Evolutionary conservation across 2,888 invertebrate genomes (phyloP).

Genomic region (Mesorhabditis spiculigera): DNA sequence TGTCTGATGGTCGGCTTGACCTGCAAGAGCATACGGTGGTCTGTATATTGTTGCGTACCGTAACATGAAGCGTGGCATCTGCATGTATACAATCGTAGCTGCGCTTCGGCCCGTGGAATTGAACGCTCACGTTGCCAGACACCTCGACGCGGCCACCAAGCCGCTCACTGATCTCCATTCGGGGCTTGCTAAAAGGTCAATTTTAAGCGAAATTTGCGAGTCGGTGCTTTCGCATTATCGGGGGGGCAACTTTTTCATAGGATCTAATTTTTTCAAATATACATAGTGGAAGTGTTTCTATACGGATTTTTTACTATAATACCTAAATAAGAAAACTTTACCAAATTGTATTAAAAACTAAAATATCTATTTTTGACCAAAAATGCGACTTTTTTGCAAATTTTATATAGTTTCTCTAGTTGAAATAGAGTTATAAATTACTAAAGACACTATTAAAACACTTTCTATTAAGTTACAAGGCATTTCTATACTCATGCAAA

Average conservation of each 20-base stretch:
- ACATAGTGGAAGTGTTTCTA: too few species aligned
- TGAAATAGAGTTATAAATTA: too few species aligned
- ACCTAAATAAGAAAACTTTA: background rate
- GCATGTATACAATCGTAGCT: slow-evolving; percentile 48
- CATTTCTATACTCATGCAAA: too few species aligned
- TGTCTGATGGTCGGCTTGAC: slow-evolving; percentile 52
- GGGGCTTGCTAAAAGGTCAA: slow-evolving; percentile 39
- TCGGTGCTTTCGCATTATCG: too few species aligned
- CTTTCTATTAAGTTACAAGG: too few species aligned
- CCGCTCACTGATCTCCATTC: slow-evolving; percentile 43
- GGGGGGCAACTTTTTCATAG: too few species aligned
- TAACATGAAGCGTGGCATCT: slow-evolving; percentile 44
- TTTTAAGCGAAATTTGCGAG: background rate
- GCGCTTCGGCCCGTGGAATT: slow-evolving; percentile 38
- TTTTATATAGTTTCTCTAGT: too few species aligned
- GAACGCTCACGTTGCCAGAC: slow-evolving; percentile 34
- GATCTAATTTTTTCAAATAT: too few species aligned
- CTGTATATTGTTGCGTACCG: slow-evolving; percentile 21
- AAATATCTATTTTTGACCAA: too few species aligned
- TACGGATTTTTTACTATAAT: background rate
- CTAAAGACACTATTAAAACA: too few species aligned
- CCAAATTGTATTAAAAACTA: too few species aligned
- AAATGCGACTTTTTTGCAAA: too few species aligned
- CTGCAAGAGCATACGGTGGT: slow-evolving; percentile 19
- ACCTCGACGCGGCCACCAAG: slow-evolving; percentile 43